phyloP scores from a whole-genome alignment of 2,888 invertebrate genomes.

The Macroteleia sp. region DNA sequence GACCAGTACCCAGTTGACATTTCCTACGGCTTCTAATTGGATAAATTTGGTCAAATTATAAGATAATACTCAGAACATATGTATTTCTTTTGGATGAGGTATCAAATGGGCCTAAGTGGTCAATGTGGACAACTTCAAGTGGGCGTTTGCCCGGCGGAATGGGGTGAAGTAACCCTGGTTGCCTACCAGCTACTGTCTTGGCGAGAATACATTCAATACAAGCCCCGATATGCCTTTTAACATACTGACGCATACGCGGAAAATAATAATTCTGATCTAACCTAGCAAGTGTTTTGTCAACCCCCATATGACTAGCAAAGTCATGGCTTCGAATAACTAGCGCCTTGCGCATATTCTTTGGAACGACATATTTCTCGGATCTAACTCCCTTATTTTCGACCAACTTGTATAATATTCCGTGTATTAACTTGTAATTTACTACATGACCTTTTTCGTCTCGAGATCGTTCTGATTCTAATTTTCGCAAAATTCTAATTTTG shows the following conservation, averaged over 20 bases:
- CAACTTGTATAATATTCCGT: conserved; percentile 39
- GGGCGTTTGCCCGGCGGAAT: conserved; percentile 58
- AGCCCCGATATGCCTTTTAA: conserved; percentile 6
- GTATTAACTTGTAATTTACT: conserved; percentile 10
- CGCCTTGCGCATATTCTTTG: conserved; percentile 27
- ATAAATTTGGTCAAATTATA: conserved; percentile 20
- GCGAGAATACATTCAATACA: conserved; percentile 15
- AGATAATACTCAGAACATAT: neutral
- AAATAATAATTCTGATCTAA: conserved; percentile 16
- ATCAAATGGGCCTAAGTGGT: neutral
- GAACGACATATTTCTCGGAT: conserved; percentile 23
- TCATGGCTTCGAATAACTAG: conserved; percentile 58
- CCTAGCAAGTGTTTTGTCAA: conserved; percentile 2
- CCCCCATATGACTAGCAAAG: conserved; percentile 25
- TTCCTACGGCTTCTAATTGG: conserved; percentile 10
- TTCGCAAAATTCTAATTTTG: conserved; percentile 20
- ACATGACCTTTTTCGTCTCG: conserved; percentile 11
- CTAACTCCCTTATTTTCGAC: neutral
- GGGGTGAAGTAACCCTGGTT: conserved; percentile 20
- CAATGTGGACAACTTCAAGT: conserved; percentile 30
- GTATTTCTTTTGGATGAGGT: neutral
- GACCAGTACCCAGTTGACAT: conserved; percentile 56
- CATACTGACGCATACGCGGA: conserved; percentile 9
- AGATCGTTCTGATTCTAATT: conserved; percentile 1
- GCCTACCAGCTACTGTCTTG: conserved; percentile 30